Conservation (phyloP, 2,888 invertebrate genomes). For the Xestia sexstrigata region DNA sequence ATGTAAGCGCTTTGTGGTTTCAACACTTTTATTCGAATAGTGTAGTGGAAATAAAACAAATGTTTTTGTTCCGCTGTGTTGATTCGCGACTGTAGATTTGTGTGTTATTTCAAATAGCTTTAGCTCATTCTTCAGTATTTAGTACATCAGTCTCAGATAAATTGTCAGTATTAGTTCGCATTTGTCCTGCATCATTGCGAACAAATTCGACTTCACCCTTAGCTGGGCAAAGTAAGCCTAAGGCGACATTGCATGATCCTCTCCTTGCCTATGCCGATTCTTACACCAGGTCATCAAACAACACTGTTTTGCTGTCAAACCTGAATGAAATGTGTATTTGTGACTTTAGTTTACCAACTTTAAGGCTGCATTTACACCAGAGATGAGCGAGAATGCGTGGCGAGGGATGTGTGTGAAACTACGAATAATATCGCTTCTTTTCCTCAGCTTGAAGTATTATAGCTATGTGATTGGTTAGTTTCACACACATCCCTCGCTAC, state of each 20-base stretch:
- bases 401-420: too few relatives aligned
- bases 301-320: too few relatives aligned
- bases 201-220: background rate
- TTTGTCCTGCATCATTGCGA: background rate
- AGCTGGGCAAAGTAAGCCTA: background rate
- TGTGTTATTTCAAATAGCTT: conserved; percentile 24
- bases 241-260: background rate
- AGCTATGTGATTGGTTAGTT: too few relatives aligned
- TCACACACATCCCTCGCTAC: too few relatives aligned
- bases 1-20: conserved; percentile 27
- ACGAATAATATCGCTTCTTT: too few relatives aligned
- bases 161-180: background rate
- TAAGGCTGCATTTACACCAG: background rate
- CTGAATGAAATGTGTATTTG: too few relatives aligned
- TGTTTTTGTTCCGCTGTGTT: conserved; percentile 33
- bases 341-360: background rate
- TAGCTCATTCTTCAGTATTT: background rate
- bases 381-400: too few relatives aligned
- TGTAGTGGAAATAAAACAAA: conserved; percentile 35
- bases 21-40: conserved; percentile 14
- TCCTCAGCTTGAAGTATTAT: too few relatives aligned
- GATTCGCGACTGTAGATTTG: conserved; percentile 16
- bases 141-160: background rate
- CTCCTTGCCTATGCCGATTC: background rate
- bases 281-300: background rate